Evolutionary conservation across 1,140 invertebrate species (phyloP).

Genomic region (Panonychus citri): DNA sequence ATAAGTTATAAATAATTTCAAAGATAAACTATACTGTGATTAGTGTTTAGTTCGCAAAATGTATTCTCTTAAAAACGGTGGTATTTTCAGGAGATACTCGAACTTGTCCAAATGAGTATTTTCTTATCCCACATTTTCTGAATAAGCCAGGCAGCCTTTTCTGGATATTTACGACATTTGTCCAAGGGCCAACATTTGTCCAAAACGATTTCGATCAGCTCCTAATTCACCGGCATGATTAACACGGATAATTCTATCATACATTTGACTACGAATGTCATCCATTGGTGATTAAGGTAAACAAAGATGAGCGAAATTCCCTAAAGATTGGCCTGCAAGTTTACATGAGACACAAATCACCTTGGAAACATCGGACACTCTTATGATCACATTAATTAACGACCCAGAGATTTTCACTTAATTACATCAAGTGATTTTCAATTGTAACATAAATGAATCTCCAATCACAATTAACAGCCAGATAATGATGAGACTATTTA

Average conservation of each 20-base stretch:
- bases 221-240: constrained; percentile 97
- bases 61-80: too few relatives aligned
- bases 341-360: constrained; percentile 79
- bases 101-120: constrained; percentile 73
- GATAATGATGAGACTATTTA: too few relatives aligned
- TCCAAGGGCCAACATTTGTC: constrained; percentile 30
- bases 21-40: too few relatives aligned
- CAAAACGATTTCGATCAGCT: constrained; percentile 91
- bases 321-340: constrained; percentile 36
- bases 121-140: constrained; percentile 98
- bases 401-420: constrained; percentile 33
- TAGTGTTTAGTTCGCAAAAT: too few relatives aligned
- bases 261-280: constrained; percentile 16
- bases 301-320: constrained; percentile 53
- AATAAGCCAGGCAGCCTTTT: constrained; percentile 45
- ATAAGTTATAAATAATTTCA: too few relatives aligned
- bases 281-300: neutral
- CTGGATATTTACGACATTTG: constrained; percentile 41
- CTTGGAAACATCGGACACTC: constrained; percentile 42
- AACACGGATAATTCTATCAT: constrained; percentile 77
- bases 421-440: constrained; percentile 53
- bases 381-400: constrained; percentile 45
- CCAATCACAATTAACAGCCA: too few relatives aligned
- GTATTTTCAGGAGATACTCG: constrained; percentile 67
- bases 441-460: constrained; percentile 70